Evolutionary conservation across 2,113 vertebrate genomes (phyloP), one percentile per base, ranked within the genome.

Genomic region (Pionites leucogaster): DNA sequence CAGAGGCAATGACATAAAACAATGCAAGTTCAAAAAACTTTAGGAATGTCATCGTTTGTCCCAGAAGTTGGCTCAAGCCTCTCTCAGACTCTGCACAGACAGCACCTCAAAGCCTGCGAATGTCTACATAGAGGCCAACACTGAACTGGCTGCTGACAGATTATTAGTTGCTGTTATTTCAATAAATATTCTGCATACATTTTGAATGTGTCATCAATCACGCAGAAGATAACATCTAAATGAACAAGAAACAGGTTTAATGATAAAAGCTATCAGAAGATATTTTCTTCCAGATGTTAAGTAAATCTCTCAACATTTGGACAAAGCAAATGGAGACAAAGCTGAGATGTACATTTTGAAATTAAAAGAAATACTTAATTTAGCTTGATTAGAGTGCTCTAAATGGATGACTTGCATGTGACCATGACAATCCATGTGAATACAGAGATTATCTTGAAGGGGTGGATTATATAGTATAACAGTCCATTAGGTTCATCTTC

Each of bases 131-230:
- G 24, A 95, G 86, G 74, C 65, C 76, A 92, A 75, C 63, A 25
- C 50, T 8, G 41, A 86, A 44, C 49, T 44, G 75, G 84, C 84
- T 96, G 63, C 93, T 93, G 79, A 76, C 85, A 95, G n/a, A 59
- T 35, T 59, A 59, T 35, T 35, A 35, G 57, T 22, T 59, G 22
- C 33, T 59, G 22, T 59, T 59, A 76, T 75, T 94, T 87, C 89
- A 88, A 89, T 94, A 91, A 37, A 88, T 62, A 84, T 86, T 96
- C 94, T 95, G 70, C 80, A 77, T 81, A 77, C 91, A 53, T 91
- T 97, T 94, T 82, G 92, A 96, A 97, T 81, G 70, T 70, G 81
- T 96, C 94, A 96, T 97, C 96, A 96, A 85, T 92, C 92, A 88
- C 7, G 1, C 53, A 62, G 85, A 82, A 93, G 85, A 95, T 88